Base-by-base conservation (phyloP, 2,113 vertebrate species). In the Oreochromis aureus region DNA sequence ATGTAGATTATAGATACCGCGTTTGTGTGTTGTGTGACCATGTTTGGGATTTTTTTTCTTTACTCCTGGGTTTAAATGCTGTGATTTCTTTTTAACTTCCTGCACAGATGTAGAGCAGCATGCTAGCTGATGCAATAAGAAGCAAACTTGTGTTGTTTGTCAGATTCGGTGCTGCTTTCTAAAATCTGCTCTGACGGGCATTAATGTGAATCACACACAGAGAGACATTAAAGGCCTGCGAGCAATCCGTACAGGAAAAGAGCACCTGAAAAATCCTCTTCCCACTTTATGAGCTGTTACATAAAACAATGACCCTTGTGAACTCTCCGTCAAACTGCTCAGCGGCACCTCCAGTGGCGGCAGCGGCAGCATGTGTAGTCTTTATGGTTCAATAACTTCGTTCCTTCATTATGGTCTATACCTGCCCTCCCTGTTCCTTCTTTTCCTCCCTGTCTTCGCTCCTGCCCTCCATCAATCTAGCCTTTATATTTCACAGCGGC, bases 51-150 rank as follows among this genome's bases (percentile, higher is more conserved):
- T 39, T 22, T 66, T n/a, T 66, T 22, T 66, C 61, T 83, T 58
- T 66, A 54, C 41, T 44, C 84, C 56, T 88, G 7, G 46, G 32
- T 48, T 82, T 39, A 79, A 8, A 7, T 22, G 46, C 6, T 83
- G 6, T 59, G 78, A 61, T 86, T 69, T 73, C 8, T 73, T 44
- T 76, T 5, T 1, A 18, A 54, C 32, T 41, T 87, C 46, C 85
- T 86, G 73, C 63, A 59, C 84, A 87, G 83, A 81, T 73, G 39
- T 55, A 63, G 55, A 84, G 36, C 90, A 81, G 86, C 30, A 10
- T n/a, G 46, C 39, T 41, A 83, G 87, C 87, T 95, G 94, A 95
- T 93, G 95, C 93, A 95, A 95, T 22, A 19, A 36, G 54, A 66
- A 61, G 91, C 82, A 93, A 94, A 93, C 78, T 56, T 81, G 39